Conservation (phyloP, 2,797 vertebrate genomes). For the Sebastolobus altivelis region DNA sequence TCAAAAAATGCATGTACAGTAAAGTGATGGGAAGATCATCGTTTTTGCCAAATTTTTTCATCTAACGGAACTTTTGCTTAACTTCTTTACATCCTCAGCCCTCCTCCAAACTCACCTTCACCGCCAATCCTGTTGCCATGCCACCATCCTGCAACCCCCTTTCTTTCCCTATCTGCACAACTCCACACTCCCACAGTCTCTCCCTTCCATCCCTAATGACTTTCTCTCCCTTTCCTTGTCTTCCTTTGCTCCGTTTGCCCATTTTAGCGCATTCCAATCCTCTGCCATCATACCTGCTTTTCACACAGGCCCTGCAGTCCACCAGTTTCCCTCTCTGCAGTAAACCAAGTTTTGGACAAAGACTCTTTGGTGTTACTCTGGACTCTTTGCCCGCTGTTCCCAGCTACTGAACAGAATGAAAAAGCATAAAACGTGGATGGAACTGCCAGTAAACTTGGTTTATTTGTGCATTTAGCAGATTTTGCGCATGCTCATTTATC, state of each 20-base stretch:
- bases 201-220: conserved; percentile 49
- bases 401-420: conserved; percentile 35
- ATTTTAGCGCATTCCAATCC: conserved; percentile 82
- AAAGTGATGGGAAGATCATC: neutral
- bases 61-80: neutral
- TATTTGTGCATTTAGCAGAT: conserved; percentile 24
- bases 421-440: neutral
- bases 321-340: conserved; percentile 55
- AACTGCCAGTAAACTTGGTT: conserved; percentile 22
- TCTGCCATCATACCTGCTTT: conserved; percentile 83
- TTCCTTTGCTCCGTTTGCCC: conserved; percentile 59
- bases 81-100: neutral
- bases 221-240: conserved; percentile 41
- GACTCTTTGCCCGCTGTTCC: conserved; percentile 44
- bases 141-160: conserved; percentile 8
- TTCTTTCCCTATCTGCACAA: conserved; percentile 18
- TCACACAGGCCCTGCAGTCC: conserved; percentile 53
- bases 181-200: conserved; percentile 31
- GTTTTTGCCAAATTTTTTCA: neutral
- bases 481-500: neutral
- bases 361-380: conserved; percentile 62
- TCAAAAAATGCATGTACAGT: neutral
- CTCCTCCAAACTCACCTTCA: neutral
- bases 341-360: conserved; percentile 74
- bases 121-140: neutral